A percentile compares a stretch with the other conserved stretches of the same genome.
phyloP scores from a whole-genome alignment of 2,888 invertebrate species.

The Drosophila formosana region DNA sequence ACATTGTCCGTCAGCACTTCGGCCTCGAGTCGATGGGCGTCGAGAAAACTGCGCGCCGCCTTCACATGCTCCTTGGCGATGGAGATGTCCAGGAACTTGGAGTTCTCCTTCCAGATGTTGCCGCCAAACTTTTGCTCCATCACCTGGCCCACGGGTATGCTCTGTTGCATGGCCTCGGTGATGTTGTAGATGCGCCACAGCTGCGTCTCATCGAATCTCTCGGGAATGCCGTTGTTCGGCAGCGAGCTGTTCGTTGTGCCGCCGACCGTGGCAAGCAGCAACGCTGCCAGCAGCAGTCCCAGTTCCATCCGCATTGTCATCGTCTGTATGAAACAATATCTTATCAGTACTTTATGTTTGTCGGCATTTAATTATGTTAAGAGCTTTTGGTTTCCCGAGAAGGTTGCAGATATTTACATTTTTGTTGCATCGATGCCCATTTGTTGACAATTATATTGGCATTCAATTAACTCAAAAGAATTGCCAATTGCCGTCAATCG shows the following conservation, averaged over 20 bases:
- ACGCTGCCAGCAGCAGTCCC: slow-evolving; percentile 28
- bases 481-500: too few relatives aligned
- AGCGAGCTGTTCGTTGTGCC: slow-evolving; percentile 11
- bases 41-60: slow-evolving; percentile 88
- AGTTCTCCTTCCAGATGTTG: slow-evolving; percentile 84
- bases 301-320: slow-evolving; percentile 9
- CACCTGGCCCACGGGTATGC: slow-evolving; percentile 68
- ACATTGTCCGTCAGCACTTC: slow-evolving; percentile 90
- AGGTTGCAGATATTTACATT: too few relatives aligned
- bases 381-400: background rate
- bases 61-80: slow-evolving; percentile 88
- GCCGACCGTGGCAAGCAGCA: slow-evolving; percentile 19
- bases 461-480: too few relatives aligned
- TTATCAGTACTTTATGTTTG: background rate
- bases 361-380: slow-evolving; percentile 9
- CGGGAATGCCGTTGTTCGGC: slow-evolving; percentile 69
- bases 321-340: slow-evolving; percentile 8
- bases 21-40: slow-evolving; percentile 87
- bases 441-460: too few relatives aligned
- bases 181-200: slow-evolving; percentile 84
- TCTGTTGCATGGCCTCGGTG: slow-evolving; percentile 66
- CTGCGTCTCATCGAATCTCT: slow-evolving; percentile 81
- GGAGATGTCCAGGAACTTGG: slow-evolving; percentile 88
- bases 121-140: slow-evolving; percentile 82
- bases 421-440: too few relatives aligned